Conservation (phyloP, 2,797 vertebrate species). For the Balearica regulorum region DNA sequence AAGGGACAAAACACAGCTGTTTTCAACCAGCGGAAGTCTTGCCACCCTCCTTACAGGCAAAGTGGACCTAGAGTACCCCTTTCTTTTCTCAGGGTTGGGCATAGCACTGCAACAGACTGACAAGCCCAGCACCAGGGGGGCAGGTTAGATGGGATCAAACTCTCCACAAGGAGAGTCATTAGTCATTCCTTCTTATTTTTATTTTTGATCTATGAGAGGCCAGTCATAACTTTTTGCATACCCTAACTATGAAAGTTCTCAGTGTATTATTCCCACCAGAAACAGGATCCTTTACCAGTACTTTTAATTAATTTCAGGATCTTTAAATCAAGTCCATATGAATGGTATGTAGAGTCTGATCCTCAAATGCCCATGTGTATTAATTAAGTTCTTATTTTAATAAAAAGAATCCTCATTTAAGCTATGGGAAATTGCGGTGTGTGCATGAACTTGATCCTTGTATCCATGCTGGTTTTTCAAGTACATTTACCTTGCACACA, state of each 20-base stretch:
- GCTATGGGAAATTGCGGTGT: slow-evolving; percentile 25
- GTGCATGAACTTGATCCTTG: background rate
- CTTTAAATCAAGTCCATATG: slow-evolving; percentile 42
- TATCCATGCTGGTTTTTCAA: background rate
- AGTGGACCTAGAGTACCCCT: background rate
- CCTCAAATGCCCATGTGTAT: slow-evolving; percentile 36
- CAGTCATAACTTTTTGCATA: background rate
- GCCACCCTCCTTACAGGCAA: background rate
- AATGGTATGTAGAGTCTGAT: background rate
- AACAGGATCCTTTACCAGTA: background rate
- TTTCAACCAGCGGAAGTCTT: background rate
- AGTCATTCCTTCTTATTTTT: background rate
- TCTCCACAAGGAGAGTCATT: background rate
- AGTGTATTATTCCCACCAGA: background rate
- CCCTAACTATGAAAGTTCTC: background rate
- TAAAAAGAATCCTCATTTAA: slow-evolving; percentile 44
- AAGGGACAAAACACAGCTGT: background rate
- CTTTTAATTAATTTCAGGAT: slow-evolving; percentile 32
- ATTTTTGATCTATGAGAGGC: background rate
- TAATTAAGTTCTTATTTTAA: slow-evolving; percentile 59
- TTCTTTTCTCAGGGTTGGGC: background rate
- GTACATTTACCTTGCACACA: background rate
- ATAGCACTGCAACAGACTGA: background rate
- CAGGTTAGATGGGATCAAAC: background rate
- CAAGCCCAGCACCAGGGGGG: background rate